Evolutionary conservation across 1,140 invertebrate genomes (phyloP).

Genomic region (Euglossa dilemma): DNA sequence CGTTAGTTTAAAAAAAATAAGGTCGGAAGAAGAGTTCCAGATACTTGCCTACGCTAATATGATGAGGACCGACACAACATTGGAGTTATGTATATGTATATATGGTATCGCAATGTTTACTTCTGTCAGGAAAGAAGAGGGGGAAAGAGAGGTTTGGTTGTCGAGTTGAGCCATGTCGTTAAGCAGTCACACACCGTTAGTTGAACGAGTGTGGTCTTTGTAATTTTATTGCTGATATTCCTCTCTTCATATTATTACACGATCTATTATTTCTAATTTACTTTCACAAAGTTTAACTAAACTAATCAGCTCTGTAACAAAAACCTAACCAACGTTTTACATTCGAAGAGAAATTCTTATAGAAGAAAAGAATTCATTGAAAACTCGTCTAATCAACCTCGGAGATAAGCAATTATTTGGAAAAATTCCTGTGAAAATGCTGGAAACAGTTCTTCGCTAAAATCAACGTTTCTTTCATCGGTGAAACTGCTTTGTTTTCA

Average conservation of each 20-base stretch:
- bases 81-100: conserved; percentile 24
- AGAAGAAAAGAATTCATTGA: too few relatives aligned
- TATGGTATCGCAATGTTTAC: conserved; percentile 55
- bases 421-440: background rate
- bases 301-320: background rate
- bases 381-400: background rate
- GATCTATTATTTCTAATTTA: background rate
- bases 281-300: background rate
- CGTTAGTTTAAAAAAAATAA: background rate
- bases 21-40: background rate
- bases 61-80: background rate
- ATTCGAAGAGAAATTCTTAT: too few relatives aligned
- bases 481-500: background rate
- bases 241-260: background rate
- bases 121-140: conserved; percentile 43
- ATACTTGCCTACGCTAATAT: background rate
- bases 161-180: conserved; percentile 15
- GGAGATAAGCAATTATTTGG: background rate
- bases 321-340: too few relatives aligned
- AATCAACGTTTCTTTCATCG: background rate
- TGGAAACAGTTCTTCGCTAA: background rate
- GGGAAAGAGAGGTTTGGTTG: conserved; percentile 33
- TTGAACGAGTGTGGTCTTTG: background rate
- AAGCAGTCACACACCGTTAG: conserved; percentile 19
- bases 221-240: background rate